These are phyloP conservation scores for Agriopis leucophaearia DNA, from an alignment of 2,888 invertebrate species.

Conservation along the genomic window DNA sequence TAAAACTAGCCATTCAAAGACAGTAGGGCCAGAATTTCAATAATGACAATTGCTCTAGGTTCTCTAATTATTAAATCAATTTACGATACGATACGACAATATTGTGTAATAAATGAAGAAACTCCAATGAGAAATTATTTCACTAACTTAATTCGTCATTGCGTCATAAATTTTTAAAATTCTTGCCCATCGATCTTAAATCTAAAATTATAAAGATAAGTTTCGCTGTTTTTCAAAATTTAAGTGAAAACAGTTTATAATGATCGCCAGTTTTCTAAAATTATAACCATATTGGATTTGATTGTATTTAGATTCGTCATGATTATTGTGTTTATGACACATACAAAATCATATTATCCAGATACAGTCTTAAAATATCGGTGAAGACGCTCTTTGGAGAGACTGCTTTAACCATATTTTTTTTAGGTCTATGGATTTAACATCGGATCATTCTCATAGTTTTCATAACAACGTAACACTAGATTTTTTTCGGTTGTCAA, in stretches of 20 bases:
- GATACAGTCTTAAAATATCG: no score
- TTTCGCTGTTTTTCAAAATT: background rate
- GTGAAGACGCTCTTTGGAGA: background rate
- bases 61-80: background rate
- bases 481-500: no score
- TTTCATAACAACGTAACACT: no score
- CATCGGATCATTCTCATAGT: no score
- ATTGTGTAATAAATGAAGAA: background rate
- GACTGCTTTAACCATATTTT: no score
- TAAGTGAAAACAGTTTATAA: background rate
- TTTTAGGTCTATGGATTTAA: no score
- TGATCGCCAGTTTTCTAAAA: background rate
- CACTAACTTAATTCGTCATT: background rate
- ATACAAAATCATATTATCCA: no score
- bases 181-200: background rate
- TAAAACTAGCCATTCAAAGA: background rate
- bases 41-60: background rate
- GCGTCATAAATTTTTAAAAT: background rate
- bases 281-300: no score
- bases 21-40: slow-evolving; percentile 4
- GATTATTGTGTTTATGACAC: no score
- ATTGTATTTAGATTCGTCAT: no score
- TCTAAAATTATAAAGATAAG: background rate
- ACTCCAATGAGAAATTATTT: no score
- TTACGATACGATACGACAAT: no score